A percentile compares a stretch with the other conserved stretches of the same genome.
Evolutionary conservation across 2,113 vertebrate genomes (phyloP).

Genomic region (Dromiciops gliroides): DNA sequence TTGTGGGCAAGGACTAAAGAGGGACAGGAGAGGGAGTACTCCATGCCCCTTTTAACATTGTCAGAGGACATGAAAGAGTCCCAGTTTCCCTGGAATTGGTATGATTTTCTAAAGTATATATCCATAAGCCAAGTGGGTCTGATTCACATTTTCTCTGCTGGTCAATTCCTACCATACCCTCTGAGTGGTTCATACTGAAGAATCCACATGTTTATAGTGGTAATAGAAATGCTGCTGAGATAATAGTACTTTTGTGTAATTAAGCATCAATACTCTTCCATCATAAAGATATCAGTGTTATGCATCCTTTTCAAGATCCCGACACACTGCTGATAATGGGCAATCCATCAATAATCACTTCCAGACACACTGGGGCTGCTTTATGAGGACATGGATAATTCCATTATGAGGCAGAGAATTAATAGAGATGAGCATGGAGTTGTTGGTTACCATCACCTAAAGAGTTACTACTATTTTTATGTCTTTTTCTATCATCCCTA

Average conservation of each 20-base stretch:
- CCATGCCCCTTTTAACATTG: background rate
- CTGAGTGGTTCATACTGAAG: slow-evolving; percentile 73
- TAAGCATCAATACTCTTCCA: slow-evolving; percentile 57
- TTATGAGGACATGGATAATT: slow-evolving; percentile 46
- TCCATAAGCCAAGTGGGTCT: slow-evolving; percentile 33
- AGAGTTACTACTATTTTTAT: slow-evolving; percentile 47
- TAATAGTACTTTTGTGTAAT: slow-evolving; percentile 71
- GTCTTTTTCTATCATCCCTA: slow-evolving; percentile 41
- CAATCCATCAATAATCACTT: slow-evolving; percentile 58
- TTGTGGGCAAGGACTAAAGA: background rate
- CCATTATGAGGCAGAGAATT: slow-evolving; percentile 47
- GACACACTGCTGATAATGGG: background rate
- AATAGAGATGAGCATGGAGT: slow-evolving; percentile 41
- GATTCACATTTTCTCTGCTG: slow-evolving; percentile 70
- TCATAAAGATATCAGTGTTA: slow-evolving; percentile 46
- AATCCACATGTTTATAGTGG: slow-evolving; percentile 68
- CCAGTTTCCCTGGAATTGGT: background rate
- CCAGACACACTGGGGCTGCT: background rate
- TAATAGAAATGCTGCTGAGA: slow-evolving; percentile 67
- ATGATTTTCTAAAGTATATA: background rate
- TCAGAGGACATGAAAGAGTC: slow-evolving; percentile 1
- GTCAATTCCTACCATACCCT: slow-evolving; percentile 68
- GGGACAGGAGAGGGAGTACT: background rate
- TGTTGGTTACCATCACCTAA: slow-evolving; percentile 42
- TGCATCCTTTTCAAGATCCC: slow-evolving; percentile 31